Evolutionary conservation across 37 sponge, comb jelly and placozoan species (phyloP), one percentile per base, ranked within the genome.

Genomic region (Chondrilla cf. caribensis): DNA sequence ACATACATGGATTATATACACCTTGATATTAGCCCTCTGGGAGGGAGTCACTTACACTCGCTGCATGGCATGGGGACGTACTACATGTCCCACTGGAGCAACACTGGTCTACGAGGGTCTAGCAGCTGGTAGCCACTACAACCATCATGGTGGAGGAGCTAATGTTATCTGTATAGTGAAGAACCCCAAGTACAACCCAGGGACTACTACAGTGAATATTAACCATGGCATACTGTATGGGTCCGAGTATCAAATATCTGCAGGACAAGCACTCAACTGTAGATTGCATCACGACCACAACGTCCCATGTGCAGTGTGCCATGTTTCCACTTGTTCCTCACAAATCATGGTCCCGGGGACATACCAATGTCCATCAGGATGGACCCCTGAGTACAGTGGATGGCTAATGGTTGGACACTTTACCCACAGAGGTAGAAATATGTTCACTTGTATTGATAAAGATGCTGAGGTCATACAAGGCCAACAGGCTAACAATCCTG

Each of bases 61-160:
- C n/a, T 80, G n/a, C n/a, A n/a, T n/a, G n/a, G n/a, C n/a, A n/a
- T n/a, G 81, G 89, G 89, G 89, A 17, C 68, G 67, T 51, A 76
- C 58, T 19, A 54, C 29, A 7, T 62, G 64, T 15, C n/a, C n/a
- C n/a, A n/a, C n/a, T n/a, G 64, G 64, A 19, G 5, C 64, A 29
- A 19, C 64, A 62, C 8, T 62, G 6, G 64, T 62, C 6, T 62
- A 62, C 15, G 64, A 62, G 15, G 64, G 64, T 62, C 64, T 62
- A 62, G 29, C 64, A 62, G 64, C 64, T 62, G 22, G 64, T 29
- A 7, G 29, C 25, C 29, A 62, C 29, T 28, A 62, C 29, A 7
- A 6, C 25, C 64, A 62, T 19, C 25, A n/a, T 29, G n/a, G n/a
- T n/a, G 64, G 64, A 62, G 64, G 64, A 62, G 64, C 64, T 62